A percentile compares a stretch with the other conserved stretches of the same genome.
These are phyloP conservation scores for Sturnira hondurensis DNA, from an alignment of 2,113 vertebrate species.

Conservation along the genomic window DNA sequence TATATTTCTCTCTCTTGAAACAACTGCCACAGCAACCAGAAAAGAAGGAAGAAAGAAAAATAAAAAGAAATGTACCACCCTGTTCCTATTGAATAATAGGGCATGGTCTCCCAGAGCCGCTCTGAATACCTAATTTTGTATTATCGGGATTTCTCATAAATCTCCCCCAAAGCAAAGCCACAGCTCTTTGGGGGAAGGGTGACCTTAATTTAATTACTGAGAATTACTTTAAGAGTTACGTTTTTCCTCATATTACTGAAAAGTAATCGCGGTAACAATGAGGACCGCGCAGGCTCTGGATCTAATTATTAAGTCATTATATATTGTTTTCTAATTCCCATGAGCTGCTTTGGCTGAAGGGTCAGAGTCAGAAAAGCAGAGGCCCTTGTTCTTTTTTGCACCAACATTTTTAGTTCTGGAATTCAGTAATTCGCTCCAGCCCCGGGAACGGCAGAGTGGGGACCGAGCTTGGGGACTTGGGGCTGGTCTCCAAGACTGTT, in stretches of 20 bases:
- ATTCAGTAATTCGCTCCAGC: neutral
- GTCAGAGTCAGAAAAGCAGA: neutral
- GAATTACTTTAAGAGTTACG: conserved; percentile 50
- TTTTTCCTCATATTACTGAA: conserved; percentile 34
- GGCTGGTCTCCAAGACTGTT: neutral
- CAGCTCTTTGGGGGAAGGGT: neutral
- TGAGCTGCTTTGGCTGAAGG: neutral
- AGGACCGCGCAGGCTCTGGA: conserved; percentile 37
- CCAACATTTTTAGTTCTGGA: neutral
- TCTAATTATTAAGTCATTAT: neutral
- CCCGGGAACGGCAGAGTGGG: rapidly evolving
- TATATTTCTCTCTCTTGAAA: neutral
- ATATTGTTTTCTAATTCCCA: neutral
- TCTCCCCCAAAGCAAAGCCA: neutral
- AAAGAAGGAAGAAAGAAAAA: rapidly evolving
- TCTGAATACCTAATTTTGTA: neutral
- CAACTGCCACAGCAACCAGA: neutral
- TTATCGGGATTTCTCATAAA: neutral
- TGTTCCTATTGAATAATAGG: rapidly evolving
- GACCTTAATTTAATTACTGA: conserved; percentile 40
- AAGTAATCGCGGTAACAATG: conserved; percentile 15
- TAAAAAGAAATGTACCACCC: rapidly evolving
- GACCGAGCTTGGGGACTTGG: rapidly evolving
- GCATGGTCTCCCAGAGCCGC: rapidly evolving
- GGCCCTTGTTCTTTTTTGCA: rapidly evolving